Evolutionary conservation across 2,888 invertebrate genomes (phyloP).

Genomic region (Aphidoletes aphidimyza): DNA sequence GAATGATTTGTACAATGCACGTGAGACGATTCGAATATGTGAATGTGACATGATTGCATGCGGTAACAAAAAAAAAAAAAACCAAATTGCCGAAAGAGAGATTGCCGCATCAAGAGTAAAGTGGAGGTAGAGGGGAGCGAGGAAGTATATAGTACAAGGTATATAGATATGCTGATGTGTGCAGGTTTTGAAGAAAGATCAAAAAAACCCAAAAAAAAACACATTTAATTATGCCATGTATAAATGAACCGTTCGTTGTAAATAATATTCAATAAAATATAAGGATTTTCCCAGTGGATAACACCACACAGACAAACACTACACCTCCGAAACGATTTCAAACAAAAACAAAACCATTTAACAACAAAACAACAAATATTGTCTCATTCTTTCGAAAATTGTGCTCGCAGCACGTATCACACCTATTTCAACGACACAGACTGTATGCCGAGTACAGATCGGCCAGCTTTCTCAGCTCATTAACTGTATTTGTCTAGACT

Average conservation of each 20-base stretch:
- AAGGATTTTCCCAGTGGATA: constrained; percentile 49
- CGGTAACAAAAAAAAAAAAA: not conserved
- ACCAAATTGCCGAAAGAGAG: no score
- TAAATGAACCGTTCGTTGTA: constrained; percentile 37
- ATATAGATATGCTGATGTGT: not conserved
- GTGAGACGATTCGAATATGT: not conserved
- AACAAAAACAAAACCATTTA: not conserved
- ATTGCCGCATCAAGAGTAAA: not conserved
- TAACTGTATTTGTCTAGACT: constrained; percentile 48
- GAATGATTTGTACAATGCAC: not conserved
- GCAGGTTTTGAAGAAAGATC: not conserved
- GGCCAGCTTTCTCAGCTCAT: no score
- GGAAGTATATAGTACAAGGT: not conserved
- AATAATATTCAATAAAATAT: not conserved
- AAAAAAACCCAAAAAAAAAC: not conserved
- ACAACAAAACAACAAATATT: not conserved
- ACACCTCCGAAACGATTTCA: not conserved
- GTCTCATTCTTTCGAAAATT: not conserved
- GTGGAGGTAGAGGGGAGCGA: not conserved
- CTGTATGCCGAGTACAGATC: constrained; percentile 21
- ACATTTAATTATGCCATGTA: constrained; percentile 45
- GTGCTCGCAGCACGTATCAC: not conserved
- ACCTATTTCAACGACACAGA: not conserved
- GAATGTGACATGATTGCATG: no score
- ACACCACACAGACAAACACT: not conserved